Conservation (phyloP, 2,888 invertebrate genomes). For the Muschampia plurimacula region DNA sequence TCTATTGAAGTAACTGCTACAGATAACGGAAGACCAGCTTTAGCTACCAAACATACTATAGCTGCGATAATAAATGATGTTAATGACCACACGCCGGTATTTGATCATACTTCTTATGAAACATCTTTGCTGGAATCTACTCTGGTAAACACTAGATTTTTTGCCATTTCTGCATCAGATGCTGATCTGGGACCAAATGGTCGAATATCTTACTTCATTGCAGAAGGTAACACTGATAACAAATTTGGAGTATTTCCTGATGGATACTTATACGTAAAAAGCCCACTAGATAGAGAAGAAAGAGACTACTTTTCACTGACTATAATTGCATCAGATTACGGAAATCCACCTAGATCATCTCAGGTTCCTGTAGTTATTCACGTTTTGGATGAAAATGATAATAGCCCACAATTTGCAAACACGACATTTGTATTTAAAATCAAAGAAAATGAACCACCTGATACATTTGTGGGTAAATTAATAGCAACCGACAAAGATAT, state of each 20-base stretch:
- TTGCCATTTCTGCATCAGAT: constrained; percentile 95
- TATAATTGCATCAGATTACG: constrained; percentile 93
- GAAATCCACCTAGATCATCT: constrained; percentile 91
- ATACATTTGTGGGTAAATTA: constrained; percentile 96
- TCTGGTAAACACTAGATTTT: constrained; percentile 95
- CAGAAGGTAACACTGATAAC: constrained; percentile 93
- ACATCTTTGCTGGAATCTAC: constrained; percentile 96
- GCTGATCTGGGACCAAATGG: constrained; percentile 94
- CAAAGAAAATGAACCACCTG: constrained; percentile 94
- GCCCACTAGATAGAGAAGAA: constrained; percentile 94
- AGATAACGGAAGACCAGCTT: constrained; percentile 92
- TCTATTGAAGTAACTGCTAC: constrained; percentile 93
- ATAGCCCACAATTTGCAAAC: constrained; percentile 96
- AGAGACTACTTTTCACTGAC: constrained; percentile 96
- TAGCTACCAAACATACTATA: constrained; percentile 91
- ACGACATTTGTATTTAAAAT: constrained; percentile 96
- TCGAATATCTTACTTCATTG: constrained; percentile 92
- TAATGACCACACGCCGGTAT: constrained; percentile 98
- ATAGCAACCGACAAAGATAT: constrained; percentile 96
- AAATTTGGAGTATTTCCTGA: constrained; percentile 98
- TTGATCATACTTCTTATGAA: constrained; percentile 96
- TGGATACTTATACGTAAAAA: constrained; percentile 95
- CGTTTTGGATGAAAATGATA: constrained; percentile 98
- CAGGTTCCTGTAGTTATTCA: constrained; percentile 96
- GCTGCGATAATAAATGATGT: constrained; percentile 93